Evolutionary conservation across 1,140 invertebrate species (phyloP).

Genomic region (Euwallacea similis): DNA sequence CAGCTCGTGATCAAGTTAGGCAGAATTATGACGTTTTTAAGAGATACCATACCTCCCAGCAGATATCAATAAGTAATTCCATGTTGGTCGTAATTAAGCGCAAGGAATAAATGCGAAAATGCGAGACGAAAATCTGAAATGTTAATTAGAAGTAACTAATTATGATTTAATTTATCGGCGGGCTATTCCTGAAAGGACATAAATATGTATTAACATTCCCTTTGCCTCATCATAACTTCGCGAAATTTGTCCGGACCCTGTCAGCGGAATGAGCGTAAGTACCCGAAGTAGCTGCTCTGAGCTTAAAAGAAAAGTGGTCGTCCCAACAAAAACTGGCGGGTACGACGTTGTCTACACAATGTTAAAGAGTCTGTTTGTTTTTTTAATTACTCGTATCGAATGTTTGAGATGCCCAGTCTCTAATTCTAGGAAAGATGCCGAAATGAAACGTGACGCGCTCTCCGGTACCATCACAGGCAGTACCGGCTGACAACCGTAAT

Average conservation of each 20-base stretch:
- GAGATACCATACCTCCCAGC: no score
- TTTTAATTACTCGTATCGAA: constrained; percentile 42
- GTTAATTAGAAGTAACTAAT: constrained; percentile 20
- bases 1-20: no score
- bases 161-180: constrained; percentile 19
- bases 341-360: constrained; percentile 37
- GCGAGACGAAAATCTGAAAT: constrained; percentile 1
- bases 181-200: background rate
- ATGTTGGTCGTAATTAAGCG: background rate
- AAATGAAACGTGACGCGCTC: constrained; percentile 36
- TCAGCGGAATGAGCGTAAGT: constrained; percentile 21
- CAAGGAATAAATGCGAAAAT: constrained; percentile 1
- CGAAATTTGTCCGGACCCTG: constrained; percentile 19
- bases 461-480: constrained; percentile 6
- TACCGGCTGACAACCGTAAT: constrained; percentile 27
- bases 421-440: constrained; percentile 38
- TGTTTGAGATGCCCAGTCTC: constrained; percentile 41
- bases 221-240: constrained; percentile 23
- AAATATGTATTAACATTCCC: constrained; percentile 23
- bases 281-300: constrained; percentile 9
- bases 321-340: constrained; percentile 18
- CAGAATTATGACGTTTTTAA: no score
- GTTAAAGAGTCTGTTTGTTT: constrained; percentile 43
- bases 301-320: constrained; percentile 34
- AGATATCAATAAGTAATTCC: no score